These are phyloP conservation scores for Accipiter cooperii DNA, from an alignment of 2,113 vertebrate species.

Conservation along the genomic window DNA sequence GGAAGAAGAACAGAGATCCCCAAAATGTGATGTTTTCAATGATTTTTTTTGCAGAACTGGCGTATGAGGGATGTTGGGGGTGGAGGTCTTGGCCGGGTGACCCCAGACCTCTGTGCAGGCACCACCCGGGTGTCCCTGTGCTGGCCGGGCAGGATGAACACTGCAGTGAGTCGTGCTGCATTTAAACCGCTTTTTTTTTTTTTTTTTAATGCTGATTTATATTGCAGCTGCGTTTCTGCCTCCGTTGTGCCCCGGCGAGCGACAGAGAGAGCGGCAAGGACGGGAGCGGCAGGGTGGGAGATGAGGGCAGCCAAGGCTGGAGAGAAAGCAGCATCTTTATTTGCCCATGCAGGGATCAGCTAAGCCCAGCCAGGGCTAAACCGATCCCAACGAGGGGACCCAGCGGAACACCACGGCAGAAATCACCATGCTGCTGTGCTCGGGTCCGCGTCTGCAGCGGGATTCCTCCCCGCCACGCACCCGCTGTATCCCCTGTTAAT, in stretches of 20 bases:
- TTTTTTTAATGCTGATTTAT: neutral
- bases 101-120: neutral
- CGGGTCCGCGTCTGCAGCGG: neutral
- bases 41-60: neutral
- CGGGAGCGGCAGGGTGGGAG: neutral
- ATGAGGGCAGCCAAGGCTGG: neutral
- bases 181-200: neutral
- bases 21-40: fast-evolving
- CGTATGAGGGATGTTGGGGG: neutral
- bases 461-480: neutral
- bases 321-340: neutral
- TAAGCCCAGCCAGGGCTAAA: neutral
- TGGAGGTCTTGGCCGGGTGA: neutral
- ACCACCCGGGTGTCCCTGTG: neutral
- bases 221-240: neutral
- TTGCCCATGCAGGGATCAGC: neutral
- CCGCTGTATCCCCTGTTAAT: neutral
- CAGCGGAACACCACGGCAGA: neutral
- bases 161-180: neutral
- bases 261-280: neutral
- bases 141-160: neutral
- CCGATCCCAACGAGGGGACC: fast-evolving
- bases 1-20: neutral
- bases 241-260: neutral
- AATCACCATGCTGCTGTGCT: neutral